A percentile compares a stretch with the other conserved stretches of the same genome.
These are phyloP conservation scores for Gandaritis pyraliata DNA, from an alignment of 2,888 invertebrate genomes.

Conservation along the genomic window DNA sequence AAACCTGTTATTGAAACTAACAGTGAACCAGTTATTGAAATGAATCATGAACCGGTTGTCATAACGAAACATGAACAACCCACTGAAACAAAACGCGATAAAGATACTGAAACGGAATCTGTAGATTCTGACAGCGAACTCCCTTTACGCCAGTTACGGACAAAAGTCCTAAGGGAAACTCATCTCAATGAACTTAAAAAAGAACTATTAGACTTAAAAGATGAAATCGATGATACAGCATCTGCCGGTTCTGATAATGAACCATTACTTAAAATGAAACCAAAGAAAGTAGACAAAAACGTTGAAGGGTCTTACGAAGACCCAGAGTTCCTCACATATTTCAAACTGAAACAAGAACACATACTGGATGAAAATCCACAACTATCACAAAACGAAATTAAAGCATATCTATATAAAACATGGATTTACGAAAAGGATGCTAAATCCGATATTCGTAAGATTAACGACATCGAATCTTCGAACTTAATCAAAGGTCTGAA, in stretches of 20 bases:
- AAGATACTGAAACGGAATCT: slow-evolving; percentile 18
- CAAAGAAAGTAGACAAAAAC: slow-evolving; percentile 24
- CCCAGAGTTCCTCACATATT: slow-evolving; percentile 76
- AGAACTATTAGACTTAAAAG: slow-evolving; percentile 55
- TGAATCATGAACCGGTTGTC: background rate
- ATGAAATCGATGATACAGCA: slow-evolving; percentile 57
- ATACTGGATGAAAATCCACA: slow-evolving; percentile 79
- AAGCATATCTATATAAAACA: slow-evolving; percentile 74
- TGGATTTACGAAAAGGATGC: slow-evolving; percentile 74
- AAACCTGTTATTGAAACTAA: background rate
- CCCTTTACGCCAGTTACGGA: slow-evolving; percentile 22
- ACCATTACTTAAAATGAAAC: slow-evolving; percentile 20
- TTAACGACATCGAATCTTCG: slow-evolving; percentile 61
- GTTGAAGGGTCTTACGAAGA: slow-evolving; percentile 50
- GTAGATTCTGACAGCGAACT: slow-evolving; percentile 25
- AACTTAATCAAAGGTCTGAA: slow-evolving; percentile 67
- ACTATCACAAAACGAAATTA: slow-evolving; percentile 69
- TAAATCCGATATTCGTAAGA: slow-evolving; percentile 62
- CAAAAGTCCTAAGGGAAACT: slow-evolving; percentile 18
- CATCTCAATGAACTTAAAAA: slow-evolving; percentile 23
- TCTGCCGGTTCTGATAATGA: slow-evolving; percentile 30
- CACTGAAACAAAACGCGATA: slow-evolving; percentile 13
- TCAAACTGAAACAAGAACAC: slow-evolving; percentile 73
- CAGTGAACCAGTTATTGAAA: background rate
- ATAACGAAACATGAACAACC: background rate